Conservation (phyloP, 2,113 vertebrate species). For the Mormyrus lacerda region DNA sequence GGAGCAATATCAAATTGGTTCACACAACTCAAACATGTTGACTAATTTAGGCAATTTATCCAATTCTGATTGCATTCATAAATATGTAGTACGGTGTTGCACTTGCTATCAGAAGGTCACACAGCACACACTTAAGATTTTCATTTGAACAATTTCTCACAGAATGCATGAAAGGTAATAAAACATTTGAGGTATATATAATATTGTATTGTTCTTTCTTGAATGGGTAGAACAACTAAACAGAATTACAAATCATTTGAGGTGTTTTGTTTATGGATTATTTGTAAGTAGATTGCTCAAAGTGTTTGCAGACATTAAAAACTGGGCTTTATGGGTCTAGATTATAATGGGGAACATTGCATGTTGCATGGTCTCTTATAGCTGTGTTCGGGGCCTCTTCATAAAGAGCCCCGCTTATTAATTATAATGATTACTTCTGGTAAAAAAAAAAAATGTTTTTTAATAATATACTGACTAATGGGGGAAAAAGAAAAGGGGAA, state of each 20-base stretch:
- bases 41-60: background rate
- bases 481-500: background rate
- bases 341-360: background rate
- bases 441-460: background rate
- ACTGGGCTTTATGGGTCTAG: background rate
- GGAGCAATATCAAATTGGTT: conserved; percentile 36
- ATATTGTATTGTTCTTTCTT: background rate
- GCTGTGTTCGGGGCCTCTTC: background rate
- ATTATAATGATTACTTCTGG: background rate
- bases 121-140: background rate
- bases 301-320: background rate
- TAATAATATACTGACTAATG: background rate
- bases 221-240: background rate
- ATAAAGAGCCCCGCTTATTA: background rate
- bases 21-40: background rate
- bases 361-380: background rate
- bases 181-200: too few species aligned
- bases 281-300: background rate
- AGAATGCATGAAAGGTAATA: background rate
- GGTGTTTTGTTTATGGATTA: background rate
- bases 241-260: background rate
- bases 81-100: background rate
- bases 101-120: background rate
- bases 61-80: background rate
- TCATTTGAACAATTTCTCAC: background rate